Conservation (phyloP, 2,113 vertebrate genomes). For the Galbula dea region DNA sequence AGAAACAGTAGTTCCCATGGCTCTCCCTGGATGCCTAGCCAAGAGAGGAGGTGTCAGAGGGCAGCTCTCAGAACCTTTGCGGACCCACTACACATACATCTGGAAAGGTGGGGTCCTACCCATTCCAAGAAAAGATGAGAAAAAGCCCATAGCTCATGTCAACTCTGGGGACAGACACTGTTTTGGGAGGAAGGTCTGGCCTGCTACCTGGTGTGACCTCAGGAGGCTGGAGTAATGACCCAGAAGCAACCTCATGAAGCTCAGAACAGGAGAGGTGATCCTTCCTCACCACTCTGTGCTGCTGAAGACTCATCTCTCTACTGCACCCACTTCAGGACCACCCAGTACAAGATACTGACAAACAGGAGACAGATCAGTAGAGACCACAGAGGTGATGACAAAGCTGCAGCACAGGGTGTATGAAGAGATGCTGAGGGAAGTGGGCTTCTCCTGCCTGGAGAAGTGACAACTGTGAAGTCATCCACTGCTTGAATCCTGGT, state of each 20-base stretch:
- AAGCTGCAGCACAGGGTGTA: background rate
- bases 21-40: fast-evolving
- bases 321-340: background rate
- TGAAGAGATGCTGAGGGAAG: background rate
- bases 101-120: background rate
- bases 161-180: background rate
- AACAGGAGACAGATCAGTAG: background rate
- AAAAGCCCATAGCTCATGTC: background rate
- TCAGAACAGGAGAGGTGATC: background rate
- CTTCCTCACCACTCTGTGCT: background rate
- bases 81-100: fast-evolving
- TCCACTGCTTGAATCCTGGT: background rate
- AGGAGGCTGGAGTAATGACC: background rate
- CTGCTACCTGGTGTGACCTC: background rate
- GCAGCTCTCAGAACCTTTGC: background rate
- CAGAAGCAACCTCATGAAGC: background rate
- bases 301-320: background rate
- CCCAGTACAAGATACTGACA: background rate
- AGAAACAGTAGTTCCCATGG: background rate
- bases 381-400: background rate
- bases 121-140: background rate
- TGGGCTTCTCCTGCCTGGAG: background rate
- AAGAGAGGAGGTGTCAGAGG: background rate
- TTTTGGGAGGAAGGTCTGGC: background rate
- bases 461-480: background rate